Percentiles rank a stretch among this genome's conserved stretches.
Evolutionary conservation across 2,888 invertebrate genomes (phyloP).

Genomic region (Pollenia griseotomentosa): DNA sequence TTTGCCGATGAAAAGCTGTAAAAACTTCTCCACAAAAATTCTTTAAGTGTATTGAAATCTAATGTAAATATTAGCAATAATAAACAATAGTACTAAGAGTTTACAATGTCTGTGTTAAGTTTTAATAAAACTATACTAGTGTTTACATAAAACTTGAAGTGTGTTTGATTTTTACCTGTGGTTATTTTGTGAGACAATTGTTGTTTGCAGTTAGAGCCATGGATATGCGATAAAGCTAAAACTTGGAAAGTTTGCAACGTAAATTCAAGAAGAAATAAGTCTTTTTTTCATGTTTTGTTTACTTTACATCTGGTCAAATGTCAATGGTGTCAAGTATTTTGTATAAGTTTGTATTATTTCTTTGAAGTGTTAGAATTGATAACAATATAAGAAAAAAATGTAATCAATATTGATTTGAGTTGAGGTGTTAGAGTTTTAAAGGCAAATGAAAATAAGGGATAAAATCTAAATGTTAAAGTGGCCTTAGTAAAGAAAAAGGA

Average conservation of each 20-base stretch:
- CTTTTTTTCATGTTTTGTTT: slow-evolving; percentile 29
- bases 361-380: slow-evolving; percentile 34
- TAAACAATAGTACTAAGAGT: slow-evolving; percentile 9
- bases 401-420: slow-evolving; percentile 31
- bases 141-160: slow-evolving; percentile 61
- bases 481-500: too few relatives aligned
- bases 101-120: slow-evolving; percentile 42
- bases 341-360: slow-evolving; percentile 35
- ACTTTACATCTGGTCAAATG: slow-evolving; percentile 50
- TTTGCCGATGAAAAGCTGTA: slow-evolving; percentile 71
- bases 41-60: slow-evolving; percentile 54
- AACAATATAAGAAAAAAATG: slow-evolving; percentile 1
- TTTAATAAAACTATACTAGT: slow-evolving; percentile 64
- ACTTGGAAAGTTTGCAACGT: neutral
- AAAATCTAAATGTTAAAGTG: too few relatives aligned
- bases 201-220: slow-evolving; percentile 42
- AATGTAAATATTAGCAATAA: slow-evolving; percentile 72
- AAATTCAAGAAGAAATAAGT: neutral
- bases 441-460: too few relatives aligned
- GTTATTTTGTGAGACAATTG: slow-evolving; percentile 54
- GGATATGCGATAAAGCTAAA: neutral
- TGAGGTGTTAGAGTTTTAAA: too few relatives aligned
- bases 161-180: slow-evolving; percentile 64
- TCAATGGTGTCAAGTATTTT: slow-evolving; percentile 59
- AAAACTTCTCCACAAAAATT: neutral